Evolutionary conservation across 2,797 vertebrate species (phyloP).

Genomic region (Emys orbicularis): DNA sequence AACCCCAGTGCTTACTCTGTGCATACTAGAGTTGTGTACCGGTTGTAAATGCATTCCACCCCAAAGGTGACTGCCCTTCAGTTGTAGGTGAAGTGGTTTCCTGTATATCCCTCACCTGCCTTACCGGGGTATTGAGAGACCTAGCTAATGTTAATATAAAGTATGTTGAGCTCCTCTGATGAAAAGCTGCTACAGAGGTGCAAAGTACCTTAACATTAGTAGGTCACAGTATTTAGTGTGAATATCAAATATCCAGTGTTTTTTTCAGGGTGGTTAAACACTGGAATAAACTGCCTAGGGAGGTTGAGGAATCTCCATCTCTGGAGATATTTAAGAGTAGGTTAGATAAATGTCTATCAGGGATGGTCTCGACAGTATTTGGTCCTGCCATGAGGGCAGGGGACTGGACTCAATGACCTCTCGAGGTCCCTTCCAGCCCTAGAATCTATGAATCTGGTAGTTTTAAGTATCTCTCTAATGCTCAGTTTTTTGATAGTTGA

Average conservation of each 20-base stretch:
- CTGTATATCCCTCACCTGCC: not conserved
- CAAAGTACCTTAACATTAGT: slow-evolving; percentile 12
- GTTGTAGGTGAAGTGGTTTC: not conserved
- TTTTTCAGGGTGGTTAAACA: too few species aligned
- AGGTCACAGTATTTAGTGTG: not conserved
- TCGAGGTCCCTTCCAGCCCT: too few species aligned
- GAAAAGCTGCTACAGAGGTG: not conserved
- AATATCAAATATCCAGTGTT: not conserved
- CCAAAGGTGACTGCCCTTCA: not conserved
- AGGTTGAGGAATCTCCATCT: too few species aligned
- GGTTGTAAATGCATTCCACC: not conserved
- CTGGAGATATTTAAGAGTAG: too few species aligned
- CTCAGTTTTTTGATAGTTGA: slow-evolving; percentile 52
- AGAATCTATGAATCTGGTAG: not conserved
- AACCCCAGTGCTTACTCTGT: not conserved
- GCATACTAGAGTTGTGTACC: not conserved
- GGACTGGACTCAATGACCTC: too few species aligned
- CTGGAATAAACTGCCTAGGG: too few species aligned
- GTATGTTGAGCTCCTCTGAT: slow-evolving; percentile 3
- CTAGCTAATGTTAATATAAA: slow-evolving; percentile 12
- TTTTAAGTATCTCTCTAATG: not conserved
- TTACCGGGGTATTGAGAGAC: not conserved
- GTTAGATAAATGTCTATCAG: too few species aligned
- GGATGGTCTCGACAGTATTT: too few species aligned
- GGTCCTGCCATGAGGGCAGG: too few species aligned